Evolutionary conservation across 2,888 invertebrate genomes (phyloP).

Genomic region (Operophtera brumata): DNA sequence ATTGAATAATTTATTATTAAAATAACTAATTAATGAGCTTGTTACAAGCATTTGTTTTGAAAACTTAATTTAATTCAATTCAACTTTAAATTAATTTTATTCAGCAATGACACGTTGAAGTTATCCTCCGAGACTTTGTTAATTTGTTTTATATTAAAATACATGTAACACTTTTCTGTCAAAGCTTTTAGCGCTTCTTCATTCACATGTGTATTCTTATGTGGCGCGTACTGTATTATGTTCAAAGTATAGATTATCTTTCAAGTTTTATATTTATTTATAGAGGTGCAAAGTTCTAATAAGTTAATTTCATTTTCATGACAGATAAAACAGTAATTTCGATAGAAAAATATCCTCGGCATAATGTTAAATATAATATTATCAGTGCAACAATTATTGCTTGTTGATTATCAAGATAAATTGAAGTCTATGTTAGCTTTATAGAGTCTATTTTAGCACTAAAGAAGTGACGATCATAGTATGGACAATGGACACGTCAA

Average conservation of each 20-base stretch:
- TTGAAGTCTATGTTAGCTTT: neutral
- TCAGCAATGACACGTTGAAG: no score
- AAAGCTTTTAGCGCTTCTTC: no score
- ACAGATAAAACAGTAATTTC: slow-evolving; percentile 15
- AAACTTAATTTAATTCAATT: no score
- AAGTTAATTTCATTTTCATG: slow-evolving; percentile 7
- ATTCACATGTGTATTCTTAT: no score
- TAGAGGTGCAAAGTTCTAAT: slow-evolving; percentile 10
- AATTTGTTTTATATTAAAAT: no score
- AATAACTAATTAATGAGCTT: no score
- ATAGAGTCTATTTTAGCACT: slow-evolving; percentile 12
- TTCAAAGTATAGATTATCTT: neutral
- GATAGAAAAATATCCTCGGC: slow-evolving; percentile 11
- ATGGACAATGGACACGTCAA: neutral
- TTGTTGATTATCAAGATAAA: neutral
- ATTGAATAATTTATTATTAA: no score
- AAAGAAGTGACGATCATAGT: neutral
- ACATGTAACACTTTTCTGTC: no score
- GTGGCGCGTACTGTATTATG: neutral
- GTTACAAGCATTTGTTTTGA: no score
- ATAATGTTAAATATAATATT: neutral
- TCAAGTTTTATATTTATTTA: neutral
- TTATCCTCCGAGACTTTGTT: no score
- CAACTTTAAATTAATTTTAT: no score
- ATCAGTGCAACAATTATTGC: neutral